A percentile compares a stretch with the other conserved stretches of the same genome.
Evolutionary conservation across 1,140 invertebrate species (phyloP).

Genomic region (Uloborus diversus): DNA sequence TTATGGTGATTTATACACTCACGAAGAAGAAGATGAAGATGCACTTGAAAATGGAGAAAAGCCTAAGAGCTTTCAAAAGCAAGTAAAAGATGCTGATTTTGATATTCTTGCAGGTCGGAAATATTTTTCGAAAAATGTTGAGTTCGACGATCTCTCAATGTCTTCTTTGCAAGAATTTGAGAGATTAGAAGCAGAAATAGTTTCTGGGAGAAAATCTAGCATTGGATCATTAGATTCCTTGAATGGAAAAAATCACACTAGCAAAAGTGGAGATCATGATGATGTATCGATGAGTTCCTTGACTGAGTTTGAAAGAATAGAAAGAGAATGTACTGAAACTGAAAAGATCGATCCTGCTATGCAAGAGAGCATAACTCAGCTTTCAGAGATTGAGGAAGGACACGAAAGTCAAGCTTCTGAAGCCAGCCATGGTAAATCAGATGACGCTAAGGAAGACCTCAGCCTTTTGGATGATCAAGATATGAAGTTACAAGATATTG

Average conservation of each 20-base stretch:
- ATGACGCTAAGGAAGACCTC: constrained; percentile 63
- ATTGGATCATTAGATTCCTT: constrained; percentile 58
- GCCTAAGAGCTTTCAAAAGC: constrained; percentile 62
- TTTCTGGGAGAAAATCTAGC: constrained; percentile 42
- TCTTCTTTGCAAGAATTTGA: constrained; percentile 68
- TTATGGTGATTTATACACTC: constrained; percentile 62
- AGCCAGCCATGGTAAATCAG: constrained; percentile 75
- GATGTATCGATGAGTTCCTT: constrained; percentile 89
- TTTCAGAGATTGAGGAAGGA: constrained; percentile 77
- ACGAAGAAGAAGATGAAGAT: constrained; percentile 76
- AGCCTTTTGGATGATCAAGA: constrained; percentile 73
- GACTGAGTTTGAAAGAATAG: constrained; percentile 92
- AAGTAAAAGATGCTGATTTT: constrained; percentile 83
- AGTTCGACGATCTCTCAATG: constrained; percentile 66
- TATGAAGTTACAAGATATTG: constrained; percentile 77
- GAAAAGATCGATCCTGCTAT: constrained; percentile 81
- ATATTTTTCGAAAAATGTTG: constrained; percentile 71
- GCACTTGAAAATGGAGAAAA: constrained; percentile 75
- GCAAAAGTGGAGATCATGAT: constrained; percentile 83
- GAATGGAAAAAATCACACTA: constrained; percentile 62
- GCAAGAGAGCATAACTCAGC: constrained; percentile 80
- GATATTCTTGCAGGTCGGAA: constrained; percentile 81
- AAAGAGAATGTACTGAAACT: constrained; percentile 83
- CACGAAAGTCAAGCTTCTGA: constrained; percentile 74
- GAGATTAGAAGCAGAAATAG: constrained; percentile 65